Evolutionary conservation across 1,140 invertebrate species (phyloP).

Genomic region (Lasioglossum albipes): DNA sequence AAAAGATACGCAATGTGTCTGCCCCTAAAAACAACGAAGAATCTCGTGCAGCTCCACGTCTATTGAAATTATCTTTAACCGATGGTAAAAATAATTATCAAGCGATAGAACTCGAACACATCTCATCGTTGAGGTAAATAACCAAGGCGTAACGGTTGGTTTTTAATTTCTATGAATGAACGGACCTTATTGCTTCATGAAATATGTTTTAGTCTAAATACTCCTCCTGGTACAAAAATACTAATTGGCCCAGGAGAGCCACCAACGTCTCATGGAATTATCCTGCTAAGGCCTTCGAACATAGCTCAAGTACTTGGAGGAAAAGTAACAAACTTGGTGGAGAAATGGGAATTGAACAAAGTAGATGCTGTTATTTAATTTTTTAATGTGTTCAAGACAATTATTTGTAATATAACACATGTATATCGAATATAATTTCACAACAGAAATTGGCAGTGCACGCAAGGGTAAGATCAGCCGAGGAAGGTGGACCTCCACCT

Average conservation of each 20-base stretch:
- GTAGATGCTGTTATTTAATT: conserved; percentile 70
- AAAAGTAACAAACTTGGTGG: conserved; percentile 88
- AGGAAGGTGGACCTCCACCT: conserved; percentile 89
- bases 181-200: background rate
- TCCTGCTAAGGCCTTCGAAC: conserved; percentile 85
- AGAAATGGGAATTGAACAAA: conserved; percentile 94
- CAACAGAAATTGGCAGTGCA: conserved; percentile 86
- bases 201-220: conserved; percentile 75
- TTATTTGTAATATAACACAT: background rate
- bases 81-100: conserved; percentile 90
- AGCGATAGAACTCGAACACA: conserved; percentile 87
- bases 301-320: conserved; percentile 88
- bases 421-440: conserved; percentile 6
- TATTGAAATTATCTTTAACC: conserved; percentile 90
- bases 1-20: conserved; percentile 91
- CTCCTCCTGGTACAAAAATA: conserved; percentile 76
- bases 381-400: conserved; percentile 7
- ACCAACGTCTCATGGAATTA: conserved; percentile 83
- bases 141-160: background rate
- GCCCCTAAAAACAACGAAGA: conserved; percentile 95
- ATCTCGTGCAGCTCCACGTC: conserved; percentile 88
- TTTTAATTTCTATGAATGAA: background rate
- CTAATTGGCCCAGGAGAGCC: conserved; percentile 76
- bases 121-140: conserved; percentile 83
- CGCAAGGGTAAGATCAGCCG: conserved; percentile 82